Conservation (phyloP, 2,797 vertebrate genomes). For the Rhadinocentrus ornatus region DNA sequence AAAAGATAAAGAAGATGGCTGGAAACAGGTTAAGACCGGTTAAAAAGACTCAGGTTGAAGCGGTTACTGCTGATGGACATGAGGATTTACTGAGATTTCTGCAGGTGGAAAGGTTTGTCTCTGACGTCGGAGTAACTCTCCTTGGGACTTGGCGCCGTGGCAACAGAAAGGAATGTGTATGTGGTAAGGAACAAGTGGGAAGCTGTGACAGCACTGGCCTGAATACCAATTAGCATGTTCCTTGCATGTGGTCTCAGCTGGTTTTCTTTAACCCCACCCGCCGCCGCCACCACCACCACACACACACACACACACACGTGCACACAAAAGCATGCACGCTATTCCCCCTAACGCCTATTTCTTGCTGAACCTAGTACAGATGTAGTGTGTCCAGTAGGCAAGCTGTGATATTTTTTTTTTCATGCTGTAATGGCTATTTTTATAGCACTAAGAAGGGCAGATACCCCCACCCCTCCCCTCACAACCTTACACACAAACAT, state of each 20-base stretch:
- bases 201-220: constrained; percentile 68
- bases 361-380: constrained; percentile 49
- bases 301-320: background rate
- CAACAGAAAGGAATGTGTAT: constrained; percentile 47
- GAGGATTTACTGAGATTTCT: constrained; percentile 56
- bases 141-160: constrained; percentile 48
- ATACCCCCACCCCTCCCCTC: constrained; percentile 52
- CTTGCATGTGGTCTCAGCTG: constrained; percentile 77
- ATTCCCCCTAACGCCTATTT: constrained; percentile 47
- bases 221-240: constrained; percentile 80
- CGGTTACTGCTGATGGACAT: constrained; percentile 48
- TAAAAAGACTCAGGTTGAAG: constrained; percentile 49
- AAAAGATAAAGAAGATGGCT: constrained; percentile 14
- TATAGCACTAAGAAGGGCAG: constrained; percentile 37
- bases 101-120: constrained; percentile 55
- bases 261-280: constrained; percentile 55
- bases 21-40: constrained; percentile 20
- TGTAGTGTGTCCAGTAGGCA: constrained; percentile 54
- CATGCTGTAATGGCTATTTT: constrained; percentile 60
- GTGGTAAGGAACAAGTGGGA: constrained; percentile 58
- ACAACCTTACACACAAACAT: constrained; percentile 28
- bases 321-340: constrained; percentile 5
- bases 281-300: no score
- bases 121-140: constrained; percentile 56
- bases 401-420: constrained; percentile 70